Percentiles rank a stretch among this genome's conserved stretches.
phyloP scores from a whole-genome alignment of 2,888 invertebrate genomes.

The Xestia rhomboidea region DNA sequence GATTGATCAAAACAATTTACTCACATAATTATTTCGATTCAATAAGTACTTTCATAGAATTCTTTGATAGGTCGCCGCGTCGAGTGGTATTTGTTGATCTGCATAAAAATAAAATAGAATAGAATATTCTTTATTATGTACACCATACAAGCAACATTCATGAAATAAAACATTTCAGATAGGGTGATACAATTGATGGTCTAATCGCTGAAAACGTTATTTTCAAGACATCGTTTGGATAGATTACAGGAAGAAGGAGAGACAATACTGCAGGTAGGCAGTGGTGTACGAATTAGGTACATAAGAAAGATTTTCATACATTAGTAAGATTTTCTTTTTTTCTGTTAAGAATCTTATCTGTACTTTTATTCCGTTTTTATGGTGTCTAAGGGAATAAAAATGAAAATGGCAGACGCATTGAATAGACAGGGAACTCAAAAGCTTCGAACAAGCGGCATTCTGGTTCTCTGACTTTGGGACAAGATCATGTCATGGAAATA shows the following conservation, averaged over 20 bases:
- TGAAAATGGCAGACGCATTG: background rate
- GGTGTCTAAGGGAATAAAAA: background rate
- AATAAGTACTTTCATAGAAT: background rate
- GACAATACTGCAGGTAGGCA: too few species aligned
- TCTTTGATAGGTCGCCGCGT: background rate
- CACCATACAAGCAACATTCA: too few species aligned
- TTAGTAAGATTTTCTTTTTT: background rate
- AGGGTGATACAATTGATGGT: too few species aligned
- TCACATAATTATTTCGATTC: background rate
- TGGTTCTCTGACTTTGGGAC: background rate
- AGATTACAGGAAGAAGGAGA: too few species aligned
- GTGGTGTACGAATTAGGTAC: too few species aligned
- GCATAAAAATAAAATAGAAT: background rate
- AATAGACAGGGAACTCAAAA: background rate
- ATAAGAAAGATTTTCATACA: too few species aligned
- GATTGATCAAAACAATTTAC: slow-evolving; percentile 19
- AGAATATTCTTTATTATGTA: too few species aligned
- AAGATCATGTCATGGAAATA: background rate
- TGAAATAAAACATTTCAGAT: too few species aligned
- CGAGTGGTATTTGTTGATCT: background rate
- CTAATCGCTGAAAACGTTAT: too few species aligned
- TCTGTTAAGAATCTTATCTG: background rate
- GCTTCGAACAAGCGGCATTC: background rate
- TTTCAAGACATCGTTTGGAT: too few species aligned
- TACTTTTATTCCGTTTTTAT: background rate